These are phyloP conservation scores for Apocheima hispidaria DNA, from an alignment of 2,888 invertebrate genomes.

Conservation along the genomic window DNA sequence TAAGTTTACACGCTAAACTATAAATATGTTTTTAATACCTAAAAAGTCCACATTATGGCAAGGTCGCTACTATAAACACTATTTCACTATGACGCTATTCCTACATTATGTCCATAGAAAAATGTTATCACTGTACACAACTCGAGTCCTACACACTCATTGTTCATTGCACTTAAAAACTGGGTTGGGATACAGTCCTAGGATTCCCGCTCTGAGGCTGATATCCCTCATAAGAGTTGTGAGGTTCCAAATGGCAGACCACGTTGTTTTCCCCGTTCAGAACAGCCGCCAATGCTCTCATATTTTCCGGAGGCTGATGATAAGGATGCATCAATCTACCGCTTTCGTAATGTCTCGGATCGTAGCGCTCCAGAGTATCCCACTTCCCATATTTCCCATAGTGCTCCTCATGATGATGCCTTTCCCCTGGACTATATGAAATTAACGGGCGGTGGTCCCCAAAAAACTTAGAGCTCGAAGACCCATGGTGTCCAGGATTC, in stretches of 20 bases:
- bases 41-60: conserved; percentile 83
- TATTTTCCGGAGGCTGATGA: conserved; percentile 84
- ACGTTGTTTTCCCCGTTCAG: conserved; percentile 94
- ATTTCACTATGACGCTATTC: conserved; percentile 66
- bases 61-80: conserved; percentile 80
- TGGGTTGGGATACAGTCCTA: conserved; percentile 82
- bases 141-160: conserved; percentile 39
- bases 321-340: conserved; percentile 83
- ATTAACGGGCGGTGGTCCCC: conserved; percentile 93
- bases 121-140: conserved; percentile 77
- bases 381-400: conserved; percentile 82
- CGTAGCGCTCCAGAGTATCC: conserved; percentile 84
- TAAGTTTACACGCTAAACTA: conserved; percentile 74
- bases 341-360: conserved; percentile 81
- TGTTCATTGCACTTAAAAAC: conserved; percentile 70
- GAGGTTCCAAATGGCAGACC: conserved; percentile 94
- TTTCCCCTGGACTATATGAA: conserved; percentile 90
- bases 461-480: conserved; percentile 89
- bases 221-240: conserved; percentile 83
- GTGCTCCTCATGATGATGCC: conserved; percentile 82
- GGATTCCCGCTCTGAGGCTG: conserved; percentile 78
- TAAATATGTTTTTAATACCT: conserved; percentile 67
- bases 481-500: conserved; percentile 86
- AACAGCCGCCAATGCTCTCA: conserved; percentile 90
- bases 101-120: conserved; percentile 79